Evolutionary conservation across 2,888 invertebrate genomes (phyloP).

Genomic region (Eristalis pertinax): DNA sequence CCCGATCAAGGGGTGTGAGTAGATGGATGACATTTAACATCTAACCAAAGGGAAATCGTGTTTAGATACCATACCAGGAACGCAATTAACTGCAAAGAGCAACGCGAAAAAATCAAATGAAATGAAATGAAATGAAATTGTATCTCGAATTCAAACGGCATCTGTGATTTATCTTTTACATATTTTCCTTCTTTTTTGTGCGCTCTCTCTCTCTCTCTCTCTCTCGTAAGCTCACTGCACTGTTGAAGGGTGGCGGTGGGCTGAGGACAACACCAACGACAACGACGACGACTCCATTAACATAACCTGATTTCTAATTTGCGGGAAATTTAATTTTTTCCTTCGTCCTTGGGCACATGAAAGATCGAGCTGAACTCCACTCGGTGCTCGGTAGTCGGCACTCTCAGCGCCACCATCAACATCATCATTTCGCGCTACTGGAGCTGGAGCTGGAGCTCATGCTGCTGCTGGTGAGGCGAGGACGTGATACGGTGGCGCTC

Average conservation of each 20-base stretch:
- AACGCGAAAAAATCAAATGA: not conserved
- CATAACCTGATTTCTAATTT: slow-evolving; percentile 70
- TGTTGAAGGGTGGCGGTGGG: not conserved
- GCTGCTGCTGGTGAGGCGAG: not conserved
- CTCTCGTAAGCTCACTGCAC: too few relatives aligned
- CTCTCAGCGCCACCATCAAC: slow-evolving; percentile 38
- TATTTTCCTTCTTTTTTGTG: slow-evolving; percentile 38
- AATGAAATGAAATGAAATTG: not conserved
- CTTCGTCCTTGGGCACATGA: slow-evolving; percentile 46
- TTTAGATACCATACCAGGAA: not conserved
- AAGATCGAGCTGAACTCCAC: slow-evolving; percentile 42
- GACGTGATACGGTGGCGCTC: not conserved
- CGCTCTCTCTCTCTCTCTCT: slow-evolving; percentile 10
- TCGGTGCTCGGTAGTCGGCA: slow-evolving; percentile 17
- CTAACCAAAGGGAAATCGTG: not conserved
- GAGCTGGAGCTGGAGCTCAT: not conserved
- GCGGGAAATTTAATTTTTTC: slow-evolving; percentile 63
- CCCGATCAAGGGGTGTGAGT: not conserved
- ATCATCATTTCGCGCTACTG: slow-evolving; percentile 7
- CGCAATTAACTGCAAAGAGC: slow-evolving; percentile 1
- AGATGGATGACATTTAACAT: not conserved
- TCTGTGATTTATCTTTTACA: slow-evolving; percentile 52
- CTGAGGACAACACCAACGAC: not conserved
- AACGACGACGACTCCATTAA: slow-evolving; percentile 55
- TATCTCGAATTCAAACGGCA: slow-evolving; percentile 19